Percentiles rank a stretch among this genome's conserved stretches.
Evolutionary conservation across 2,888 invertebrate genomes (phyloP).

Genomic region (Melanostoma scalare): DNA sequence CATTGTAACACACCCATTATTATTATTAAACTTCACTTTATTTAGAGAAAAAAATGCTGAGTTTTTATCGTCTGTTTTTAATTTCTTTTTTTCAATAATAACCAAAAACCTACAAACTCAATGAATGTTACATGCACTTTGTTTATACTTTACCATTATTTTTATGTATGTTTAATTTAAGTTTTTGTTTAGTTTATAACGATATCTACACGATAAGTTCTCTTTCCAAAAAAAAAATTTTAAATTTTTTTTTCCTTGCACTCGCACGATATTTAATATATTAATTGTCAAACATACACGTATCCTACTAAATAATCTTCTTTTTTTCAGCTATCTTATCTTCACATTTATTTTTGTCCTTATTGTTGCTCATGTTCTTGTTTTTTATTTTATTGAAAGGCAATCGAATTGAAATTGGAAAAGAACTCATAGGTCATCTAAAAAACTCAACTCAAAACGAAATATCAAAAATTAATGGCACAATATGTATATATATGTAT

Average conservation of each 20-base stretch:
- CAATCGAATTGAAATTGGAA: slow-evolving; percentile 71
- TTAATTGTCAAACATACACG: slow-evolving; percentile 41
- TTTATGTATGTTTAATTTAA: slow-evolving; percentile 40
- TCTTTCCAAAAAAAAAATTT: slow-evolving; percentile 27
- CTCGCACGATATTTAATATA: slow-evolving; percentile 35
- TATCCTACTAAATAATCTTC: slow-evolving; percentile 56
- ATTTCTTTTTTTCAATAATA: slow-evolving; percentile 33
- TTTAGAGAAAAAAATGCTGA: slow-evolving; percentile 37
- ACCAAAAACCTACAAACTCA: slow-evolving; percentile 64
- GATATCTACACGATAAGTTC: slow-evolving; percentile 57
- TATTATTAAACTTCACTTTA: slow-evolving; percentile 62
- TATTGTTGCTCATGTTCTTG: slow-evolving; percentile 67
- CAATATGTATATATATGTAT: slow-evolving; percentile 46
- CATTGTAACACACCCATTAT: slow-evolving; percentile 69
- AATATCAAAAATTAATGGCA: slow-evolving; percentile 53
- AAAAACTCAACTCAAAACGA: slow-evolving; percentile 30
- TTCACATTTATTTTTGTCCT: slow-evolving; percentile 55
- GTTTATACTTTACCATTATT: slow-evolving; percentile 15
- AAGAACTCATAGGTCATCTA: slow-evolving; percentile 49
- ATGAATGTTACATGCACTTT: slow-evolving; percentile 57
- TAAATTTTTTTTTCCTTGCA: slow-evolving; percentile 38
- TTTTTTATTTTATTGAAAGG: slow-evolving; percentile 40
- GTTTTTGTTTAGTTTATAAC: slow-evolving; percentile 48
- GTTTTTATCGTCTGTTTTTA: no score
- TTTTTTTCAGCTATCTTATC: slow-evolving; percentile 22